Percentiles rank a stretch among this genome's conserved stretches.
Evolutionary conservation across 1,140 invertebrate genomes (phyloP).

Genomic region (Whitmania pigra): DNA sequence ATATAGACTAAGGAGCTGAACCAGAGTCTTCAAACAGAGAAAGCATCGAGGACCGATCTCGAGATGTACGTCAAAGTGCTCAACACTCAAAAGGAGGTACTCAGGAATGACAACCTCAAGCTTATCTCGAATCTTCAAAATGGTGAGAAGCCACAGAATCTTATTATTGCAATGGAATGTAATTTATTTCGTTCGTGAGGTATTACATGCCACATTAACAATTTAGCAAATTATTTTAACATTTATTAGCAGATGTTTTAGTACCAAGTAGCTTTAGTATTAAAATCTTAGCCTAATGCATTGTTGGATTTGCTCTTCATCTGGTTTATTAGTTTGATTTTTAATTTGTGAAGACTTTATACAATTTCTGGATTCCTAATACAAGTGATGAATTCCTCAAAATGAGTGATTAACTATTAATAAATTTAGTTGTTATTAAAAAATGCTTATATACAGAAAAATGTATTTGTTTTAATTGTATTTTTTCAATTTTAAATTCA

Average conservation of each 20-base stretch:
- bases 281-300: too few relatives aligned
- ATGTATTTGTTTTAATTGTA: not conserved
- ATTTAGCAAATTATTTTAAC: too few relatives aligned
- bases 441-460: too few relatives aligned
- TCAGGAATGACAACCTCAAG: slow-evolving; percentile 45
- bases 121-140: slow-evolving; percentile 39
- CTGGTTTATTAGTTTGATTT: too few relatives aligned
- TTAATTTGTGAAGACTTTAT: too few relatives aligned
- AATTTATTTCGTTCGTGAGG: too few relatives aligned
- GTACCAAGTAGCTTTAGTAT: too few relatives aligned
- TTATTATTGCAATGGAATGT: not conserved
- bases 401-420: not conserved
- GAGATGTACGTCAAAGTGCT: slow-evolving; percentile 49
- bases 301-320: too few relatives aligned
- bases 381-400: too few relatives aligned
- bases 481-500: not conserved
- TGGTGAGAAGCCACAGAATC: slow-evolving; percentile 30
- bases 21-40: slow-evolving; percentile 36
- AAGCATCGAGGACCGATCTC: slow-evolving; percentile 43
- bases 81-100: slow-evolving; percentile 46
- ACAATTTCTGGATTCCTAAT: not conserved
- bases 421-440: not conserved
- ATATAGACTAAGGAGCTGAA: slow-evolving; percentile 35
- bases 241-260: too few relatives aligned
- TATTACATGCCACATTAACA: too few relatives aligned